A percentile compares a stretch with the other conserved stretches of the same genome.
phyloP scores from a whole-genome alignment of 2,888 invertebrate genomes.

The Nipponacmea schrenckii region DNA sequence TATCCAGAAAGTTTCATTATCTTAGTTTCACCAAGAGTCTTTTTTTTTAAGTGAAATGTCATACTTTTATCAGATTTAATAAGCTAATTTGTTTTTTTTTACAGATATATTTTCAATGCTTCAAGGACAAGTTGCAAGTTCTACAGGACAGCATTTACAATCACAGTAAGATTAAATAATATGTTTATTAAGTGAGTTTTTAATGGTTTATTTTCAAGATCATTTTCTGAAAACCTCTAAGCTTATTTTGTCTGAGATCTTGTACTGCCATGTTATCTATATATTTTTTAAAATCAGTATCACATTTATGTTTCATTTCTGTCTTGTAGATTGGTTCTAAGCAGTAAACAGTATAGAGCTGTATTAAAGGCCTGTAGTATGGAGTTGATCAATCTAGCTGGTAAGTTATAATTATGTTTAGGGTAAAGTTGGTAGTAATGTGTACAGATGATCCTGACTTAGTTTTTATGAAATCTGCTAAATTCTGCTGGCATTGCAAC shows the following conservation, averaged over 20 bases:
- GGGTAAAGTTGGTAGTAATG: not conserved
- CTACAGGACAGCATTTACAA: slow-evolving; percentile 43
- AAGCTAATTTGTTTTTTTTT: slow-evolving; percentile 20
- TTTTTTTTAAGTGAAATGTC: not conserved
- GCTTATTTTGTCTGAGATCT: too few species aligned
- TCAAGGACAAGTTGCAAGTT: slow-evolving; percentile 49
- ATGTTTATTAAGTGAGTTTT: too few species aligned
- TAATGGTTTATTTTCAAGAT: not conserved
- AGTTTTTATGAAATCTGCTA: too few species aligned
- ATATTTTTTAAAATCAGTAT: too few species aligned
- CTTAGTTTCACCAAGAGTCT: too few species aligned
- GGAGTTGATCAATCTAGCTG: slow-evolving; percentile 77
- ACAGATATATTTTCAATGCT: slow-evolving; percentile 56
- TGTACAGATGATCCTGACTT: not conserved
- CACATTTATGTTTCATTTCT: not conserved
- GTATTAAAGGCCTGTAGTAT: slow-evolving; percentile 86
- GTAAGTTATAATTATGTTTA: slow-evolving; percentile 37
- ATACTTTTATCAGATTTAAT: not conserved
- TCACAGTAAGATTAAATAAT: slow-evolving; percentile 49
- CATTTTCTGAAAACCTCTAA: too few species aligned
- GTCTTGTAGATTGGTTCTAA: slow-evolving; percentile 73
- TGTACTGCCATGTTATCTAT: too few species aligned
- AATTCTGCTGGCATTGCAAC: too few species aligned
- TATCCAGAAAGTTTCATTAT: not conserved
- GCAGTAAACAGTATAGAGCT: slow-evolving; percentile 85